phyloP scores from a whole-genome alignment of 2,113 vertebrate genomes.

The Melanerpes aurifrons region DNA sequence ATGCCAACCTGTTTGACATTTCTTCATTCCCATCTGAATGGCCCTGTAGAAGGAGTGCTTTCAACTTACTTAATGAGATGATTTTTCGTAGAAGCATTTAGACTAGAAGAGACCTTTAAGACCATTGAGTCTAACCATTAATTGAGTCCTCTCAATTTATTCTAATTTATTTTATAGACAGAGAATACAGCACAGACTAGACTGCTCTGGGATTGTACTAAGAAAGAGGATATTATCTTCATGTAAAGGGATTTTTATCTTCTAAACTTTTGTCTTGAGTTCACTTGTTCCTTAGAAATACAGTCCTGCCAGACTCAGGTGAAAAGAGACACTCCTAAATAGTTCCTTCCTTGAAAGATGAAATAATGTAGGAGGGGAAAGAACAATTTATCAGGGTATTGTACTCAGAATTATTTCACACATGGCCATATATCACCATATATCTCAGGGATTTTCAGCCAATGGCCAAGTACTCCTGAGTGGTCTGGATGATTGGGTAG shows the following conservation, averaged over 20 bases:
- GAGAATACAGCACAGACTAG: not conserved
- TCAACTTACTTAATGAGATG: not conserved
- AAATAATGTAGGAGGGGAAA: not conserved
- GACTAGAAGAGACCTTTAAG: no score
- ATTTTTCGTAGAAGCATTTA: not conserved
- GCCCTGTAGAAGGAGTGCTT: not conserved
- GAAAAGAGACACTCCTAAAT: not conserved
- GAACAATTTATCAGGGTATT: not conserved
- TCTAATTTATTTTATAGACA: conserved; percentile 22
- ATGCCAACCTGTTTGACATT: not conserved
- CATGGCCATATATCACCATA: accelerated
- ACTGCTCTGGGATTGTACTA: not conserved
- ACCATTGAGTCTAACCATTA: no score
- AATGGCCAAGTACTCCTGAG: not conserved
- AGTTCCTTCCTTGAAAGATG: not conserved
- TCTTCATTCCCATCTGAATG: not conserved
- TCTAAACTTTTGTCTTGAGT: not conserved
- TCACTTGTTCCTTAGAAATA: not conserved
- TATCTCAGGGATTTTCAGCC: not conserved
- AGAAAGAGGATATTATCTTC: not conserved
- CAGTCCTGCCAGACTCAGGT: not conserved
- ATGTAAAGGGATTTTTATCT: not conserved
- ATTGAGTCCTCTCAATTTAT: not conserved
- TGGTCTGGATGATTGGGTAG: no score
- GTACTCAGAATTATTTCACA: not conserved